Base-by-base conservation (phyloP, 2,888 invertebrate species). In the Erpobdella octoculata region DNA sequence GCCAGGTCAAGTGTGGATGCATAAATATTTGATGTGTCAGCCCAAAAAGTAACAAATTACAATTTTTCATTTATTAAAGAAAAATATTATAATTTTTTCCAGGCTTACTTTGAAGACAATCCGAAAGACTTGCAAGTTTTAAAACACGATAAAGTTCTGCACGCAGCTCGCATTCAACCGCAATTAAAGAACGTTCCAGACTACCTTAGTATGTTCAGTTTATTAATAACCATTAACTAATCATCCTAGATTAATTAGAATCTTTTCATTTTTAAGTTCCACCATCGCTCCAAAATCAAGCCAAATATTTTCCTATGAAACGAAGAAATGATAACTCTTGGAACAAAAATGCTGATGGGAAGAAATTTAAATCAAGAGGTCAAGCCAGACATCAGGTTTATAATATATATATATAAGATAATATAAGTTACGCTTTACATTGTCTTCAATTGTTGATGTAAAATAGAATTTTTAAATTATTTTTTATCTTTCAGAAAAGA, bases 161-260 rank as follows among this genome's bases (percentile, higher is more conserved):
- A 92, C 78, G 91, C 91, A 0, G 91, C 93, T 0, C 88, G 89
- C 80, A 84, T 90, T 9, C 92, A 93, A 80, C 87, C 88, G 0
- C 94, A 95, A 83, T 84, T 97, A 74, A 87, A 91, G 35, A 89
- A 95, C 81, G 91, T 97, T 0, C 96, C 97, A 0, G 93, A 93
- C 70, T 97, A 97, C 81, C 76, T 84, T 35, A 79, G 83, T 83
- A 76, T 75, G 78, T 73, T 1, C 25, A 59, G n/a, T 59, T 15
- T 59, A 9, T 28, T 31, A 9, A 28, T 18, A n/a, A 53, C 21
- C 18, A 48, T 53, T 28, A 21, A 21, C 25, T 46, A n/a, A 46
- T 46, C 46, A 46, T 3, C 5, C 21, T 46, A 2, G 18, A 41
- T 18, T 41, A n/a, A n/a, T n/a, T n/a, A n/a, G n/a, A n/a, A n/a